A percentile compares a stretch with the other conserved stretches of the same genome.
Conservation (phyloP, 2,113 vertebrate genomes). For the Melanerpes aurifrons region DNA sequence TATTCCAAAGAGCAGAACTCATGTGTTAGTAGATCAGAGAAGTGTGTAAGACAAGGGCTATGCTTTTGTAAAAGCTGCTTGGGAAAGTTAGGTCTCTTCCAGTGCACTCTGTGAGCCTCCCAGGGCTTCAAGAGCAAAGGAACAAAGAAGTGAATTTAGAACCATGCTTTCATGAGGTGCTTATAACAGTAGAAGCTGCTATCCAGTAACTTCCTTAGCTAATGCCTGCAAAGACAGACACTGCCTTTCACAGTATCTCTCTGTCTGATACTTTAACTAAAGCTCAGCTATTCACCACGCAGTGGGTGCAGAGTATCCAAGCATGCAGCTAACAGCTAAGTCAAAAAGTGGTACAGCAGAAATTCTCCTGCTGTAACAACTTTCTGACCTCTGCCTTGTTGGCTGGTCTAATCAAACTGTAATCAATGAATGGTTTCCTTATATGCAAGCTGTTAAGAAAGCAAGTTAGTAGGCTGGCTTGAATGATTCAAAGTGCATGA, state of each 20-base stretch:
- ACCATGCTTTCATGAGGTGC: neutral
- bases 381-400: neutral
- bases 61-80: neutral
- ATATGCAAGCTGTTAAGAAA: neutral
- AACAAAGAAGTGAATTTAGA: neutral
- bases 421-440: neutral
- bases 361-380: neutral
- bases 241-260: neutral
- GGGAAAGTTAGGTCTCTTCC: neutral
- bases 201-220: neutral
- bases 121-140: neutral
- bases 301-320: rapidly evolving
- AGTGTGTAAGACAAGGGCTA: neutral
- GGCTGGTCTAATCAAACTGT: neutral
- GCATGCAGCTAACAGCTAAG: neutral
- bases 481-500: neutral
- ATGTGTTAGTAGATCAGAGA: neutral
- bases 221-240: neutral
- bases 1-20: neutral
- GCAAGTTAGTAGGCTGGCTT: neutral
- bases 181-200: neutral
- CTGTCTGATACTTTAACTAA: neutral
- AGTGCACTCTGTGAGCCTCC: rapidly evolving
- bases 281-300: neutral
- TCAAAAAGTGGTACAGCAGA: neutral